Base-by-base conservation (phyloP, 2,888 invertebrate species). In the Keiferia lycopersicella region DNA sequence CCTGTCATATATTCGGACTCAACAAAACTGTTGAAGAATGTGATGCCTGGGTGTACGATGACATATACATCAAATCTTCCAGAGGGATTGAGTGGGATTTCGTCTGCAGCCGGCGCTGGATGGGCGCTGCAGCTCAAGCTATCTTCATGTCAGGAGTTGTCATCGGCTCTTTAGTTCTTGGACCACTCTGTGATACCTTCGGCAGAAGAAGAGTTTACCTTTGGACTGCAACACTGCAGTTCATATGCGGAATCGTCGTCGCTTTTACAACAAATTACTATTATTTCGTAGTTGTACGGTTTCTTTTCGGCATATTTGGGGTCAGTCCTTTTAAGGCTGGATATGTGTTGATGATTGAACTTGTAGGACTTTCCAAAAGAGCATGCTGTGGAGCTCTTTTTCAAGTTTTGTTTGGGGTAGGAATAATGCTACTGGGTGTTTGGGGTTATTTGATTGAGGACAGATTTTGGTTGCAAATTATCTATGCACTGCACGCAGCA, bases 111-210 rank as follows among this genome's bases (percentile, higher is more conserved):
- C 89, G 92, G 53, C 92, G 96, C 56, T 97, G 96, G 96, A 95
- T 96, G 95, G 95, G 96, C 2, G 95, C 97, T 0, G 84, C 95
- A 1, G 95, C 96, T 0, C 97, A 97, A 78, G 94, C 95, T 0
- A 85, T 93, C 1, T 96, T 95, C 81, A 97, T 97, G 97, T 93
- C 96, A 75, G 97, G 97, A 11, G 96, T 96, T 4, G 95, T 97
- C 69, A 89, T 94, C 0, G 97, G 97, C 0, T 96, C 97, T 0
- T 94, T 97, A 0, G 93, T 94, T 0, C 90, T 97, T 26, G 97
- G 97, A 14, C 94, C 94, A 63, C 83, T 96, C 74, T 96, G 97
- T 1, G 97, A 97, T 76, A 95, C 94, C 83, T 93, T 95, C 67
- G 97, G 97, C 18, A 92, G 97, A 45, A 97, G 96, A 84, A 94